Evolutionary conservation across 92 coral and sea anemone genomes (phyloP).

Genomic region (Epizoanthus ramosus): DNA sequence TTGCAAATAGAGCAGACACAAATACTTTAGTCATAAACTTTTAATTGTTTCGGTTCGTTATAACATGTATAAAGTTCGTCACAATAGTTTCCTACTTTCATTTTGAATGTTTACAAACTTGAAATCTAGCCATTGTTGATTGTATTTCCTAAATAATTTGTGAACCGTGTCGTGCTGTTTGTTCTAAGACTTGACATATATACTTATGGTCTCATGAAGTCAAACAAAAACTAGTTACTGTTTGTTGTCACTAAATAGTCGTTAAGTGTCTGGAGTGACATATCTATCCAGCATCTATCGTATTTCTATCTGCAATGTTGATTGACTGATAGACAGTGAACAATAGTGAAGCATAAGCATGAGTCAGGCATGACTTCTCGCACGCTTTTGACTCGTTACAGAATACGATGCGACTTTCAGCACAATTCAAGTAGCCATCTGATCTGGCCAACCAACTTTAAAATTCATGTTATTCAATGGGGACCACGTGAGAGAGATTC

Average conservation of each 20-base stretch:
- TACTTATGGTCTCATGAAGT: background rate
- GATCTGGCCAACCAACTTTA: no score
- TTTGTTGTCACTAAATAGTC: slow-evolving; percentile 28
- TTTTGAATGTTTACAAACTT: no score
- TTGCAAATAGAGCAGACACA: no score
- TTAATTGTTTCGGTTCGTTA: no score
- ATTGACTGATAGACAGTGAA: background rate
- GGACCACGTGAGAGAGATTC: no score
- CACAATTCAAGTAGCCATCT: no score
- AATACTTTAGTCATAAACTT: no score
- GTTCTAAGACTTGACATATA: slow-evolving; percentile 3
- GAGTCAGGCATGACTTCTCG: slow-evolving; percentile 6
- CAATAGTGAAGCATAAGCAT: background rate
- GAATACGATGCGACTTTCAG: background rate
- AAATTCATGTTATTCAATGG: no score
- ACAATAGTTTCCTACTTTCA: no score
- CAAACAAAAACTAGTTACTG: slow-evolving; percentile 24
- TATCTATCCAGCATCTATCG: background rate
- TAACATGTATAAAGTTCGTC: no score
- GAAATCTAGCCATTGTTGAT: no score
- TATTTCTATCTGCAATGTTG: slow-evolving; percentile 15
- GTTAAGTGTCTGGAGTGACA: background rate
- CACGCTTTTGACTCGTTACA: background rate
- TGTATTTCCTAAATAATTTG: background rate
- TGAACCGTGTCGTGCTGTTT: background rate